Evolutionary conservation across 1,140 invertebrate species (phyloP), one percentile per base, ranked within the genome.

Genomic region (Heliconius congener): DNA sequence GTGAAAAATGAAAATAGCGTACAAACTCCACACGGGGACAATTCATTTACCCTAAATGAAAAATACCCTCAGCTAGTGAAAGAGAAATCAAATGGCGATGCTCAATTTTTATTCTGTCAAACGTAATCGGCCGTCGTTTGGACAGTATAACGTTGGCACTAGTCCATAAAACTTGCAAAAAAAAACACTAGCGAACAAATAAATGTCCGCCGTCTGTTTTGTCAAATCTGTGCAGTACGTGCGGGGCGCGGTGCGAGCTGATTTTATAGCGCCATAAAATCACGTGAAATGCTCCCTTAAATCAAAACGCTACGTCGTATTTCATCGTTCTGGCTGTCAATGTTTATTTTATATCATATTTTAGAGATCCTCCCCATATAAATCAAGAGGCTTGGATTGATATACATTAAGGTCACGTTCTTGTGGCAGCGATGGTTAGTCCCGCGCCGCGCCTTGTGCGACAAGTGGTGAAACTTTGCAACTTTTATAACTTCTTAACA

Each of bases 261-360:
- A 93, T 93, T 94, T 93, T 94, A 93, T 93, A 89, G 91, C 88
- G 89, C 85, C 87, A 93, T 94, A 94, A 94, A 93, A 93, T 93
- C 91, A 91, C 89, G 87, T 91, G 91, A 92, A 92, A 89, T 89
- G 88, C 91, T 89, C 90, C 91, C 92, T 93, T 93, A 94, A 92
- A 93, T 93, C 93, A 94, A 92, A 90, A 83, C 87, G 88, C 83
- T 90, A 87, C 90, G 87, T 91, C 93, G 90, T 94, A 94, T 93
- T 94, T 93, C 93, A 94, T 93, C 91, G 93, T 94, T 94, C 89
- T 86, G 91, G 87, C 92, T 94, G 92, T 94, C 92, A 93, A 93
- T 94, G 91, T 94, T 94, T 94, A 93, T 94, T 94, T 94, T 94
- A 94, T 94, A 92, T 94, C 92, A 94, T 93, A 94, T 94, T 94